phyloP scores from a whole-genome alignment of 2,888 invertebrate species.

The Allophyes oxyacanthae region DNA sequence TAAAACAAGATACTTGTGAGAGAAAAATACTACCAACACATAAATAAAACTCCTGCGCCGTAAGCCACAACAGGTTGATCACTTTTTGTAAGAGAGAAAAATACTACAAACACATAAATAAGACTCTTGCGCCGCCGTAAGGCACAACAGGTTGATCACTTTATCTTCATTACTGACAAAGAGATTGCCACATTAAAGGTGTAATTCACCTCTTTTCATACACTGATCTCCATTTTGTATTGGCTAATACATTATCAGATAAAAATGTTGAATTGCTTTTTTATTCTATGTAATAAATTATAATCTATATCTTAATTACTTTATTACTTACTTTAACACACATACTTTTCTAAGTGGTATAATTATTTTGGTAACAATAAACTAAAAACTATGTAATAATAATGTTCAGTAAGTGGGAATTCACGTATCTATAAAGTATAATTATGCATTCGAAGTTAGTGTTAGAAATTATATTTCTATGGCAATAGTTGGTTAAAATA shows the following conservation, averaged over 20 bases:
- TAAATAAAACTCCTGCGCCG: no score
- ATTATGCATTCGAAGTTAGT: no score
- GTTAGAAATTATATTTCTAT: no score
- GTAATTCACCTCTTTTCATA: conserved; percentile 41
- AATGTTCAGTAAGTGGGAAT: not conserved
- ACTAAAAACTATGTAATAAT: no score
- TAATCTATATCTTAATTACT: no score
- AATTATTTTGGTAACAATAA: no score
- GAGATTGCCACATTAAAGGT: conserved; percentile 38
- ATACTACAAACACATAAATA: conserved; percentile 34
- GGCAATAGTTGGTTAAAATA: no score
- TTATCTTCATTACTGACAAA: conserved; percentile 49
- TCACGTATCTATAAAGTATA: not conserved
- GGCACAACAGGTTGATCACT: conserved; percentile 38
- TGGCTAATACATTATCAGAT: conserved; percentile 35
- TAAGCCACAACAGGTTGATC: no score
- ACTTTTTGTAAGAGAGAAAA: conserved; percentile 11
- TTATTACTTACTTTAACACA: no score
- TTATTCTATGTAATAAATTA: conserved; percentile 12
- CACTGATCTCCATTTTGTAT: conserved; percentile 19
- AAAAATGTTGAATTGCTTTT: conserved; percentile 22
- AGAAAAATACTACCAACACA: no score
- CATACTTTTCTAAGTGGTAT: no score
- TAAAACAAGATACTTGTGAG: conserved; percentile 2
- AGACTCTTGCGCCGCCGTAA: conserved; percentile 26